Evolutionary conservation across 2,113 vertebrate species (phyloP).

Genomic region (Mesembrinibis cayennensis): DNA sequence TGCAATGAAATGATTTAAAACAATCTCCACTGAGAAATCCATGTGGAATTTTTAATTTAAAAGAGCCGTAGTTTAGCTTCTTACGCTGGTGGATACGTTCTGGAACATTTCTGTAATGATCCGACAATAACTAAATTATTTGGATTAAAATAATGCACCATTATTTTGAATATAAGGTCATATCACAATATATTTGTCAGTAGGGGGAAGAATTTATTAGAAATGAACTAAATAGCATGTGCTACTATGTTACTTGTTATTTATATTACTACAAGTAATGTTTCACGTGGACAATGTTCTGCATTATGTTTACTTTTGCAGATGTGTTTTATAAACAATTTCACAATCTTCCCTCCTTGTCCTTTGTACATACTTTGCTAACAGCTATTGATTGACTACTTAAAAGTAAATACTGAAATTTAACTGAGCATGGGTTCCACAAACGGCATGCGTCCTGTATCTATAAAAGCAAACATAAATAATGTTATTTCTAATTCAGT

Average conservation of each 20-base stretch:
- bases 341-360: constrained; percentile 39
- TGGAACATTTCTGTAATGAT: neutral
- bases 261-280: constrained; percentile 35
- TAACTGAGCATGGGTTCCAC: neutral
- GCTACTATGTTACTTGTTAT: neutral
- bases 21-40: neutral
- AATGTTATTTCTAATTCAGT: neutral
- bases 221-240: neutral
- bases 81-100: neutral
- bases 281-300: constrained; percentile 36
- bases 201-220: neutral
- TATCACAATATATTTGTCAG: neutral
- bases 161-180: neutral
- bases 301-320: constrained; percentile 34
- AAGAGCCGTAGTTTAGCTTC: neutral
- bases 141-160: neutral
- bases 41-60: neutral
- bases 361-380: constrained; percentile 66
- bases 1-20: neutral
- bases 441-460: neutral
- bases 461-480: constrained; percentile 12
- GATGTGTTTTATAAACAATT: constrained; percentile 53
- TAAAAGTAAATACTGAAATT: constrained; percentile 61
- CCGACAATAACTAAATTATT: neutral
- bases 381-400: constrained; percentile 28